Conservation (phyloP, 2,797 vertebrate genomes). For the Catharus ustulatus region DNA sequence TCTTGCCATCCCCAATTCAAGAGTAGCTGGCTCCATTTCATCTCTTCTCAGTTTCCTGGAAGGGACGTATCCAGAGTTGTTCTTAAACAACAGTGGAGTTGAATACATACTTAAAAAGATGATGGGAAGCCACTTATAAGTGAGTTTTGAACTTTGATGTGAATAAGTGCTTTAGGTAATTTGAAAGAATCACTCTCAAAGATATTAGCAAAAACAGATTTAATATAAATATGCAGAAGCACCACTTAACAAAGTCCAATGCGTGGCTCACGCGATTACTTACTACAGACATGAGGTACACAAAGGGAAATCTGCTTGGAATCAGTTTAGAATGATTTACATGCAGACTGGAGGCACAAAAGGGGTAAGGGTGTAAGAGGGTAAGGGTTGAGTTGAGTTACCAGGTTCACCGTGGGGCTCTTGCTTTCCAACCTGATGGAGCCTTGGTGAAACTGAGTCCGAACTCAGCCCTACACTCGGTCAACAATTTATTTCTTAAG, state of each 20-base stretch:
- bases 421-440: not conserved
- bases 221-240: not conserved
- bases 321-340: not conserved
- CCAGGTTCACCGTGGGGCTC: too few species aligned
- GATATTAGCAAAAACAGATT: not conserved
- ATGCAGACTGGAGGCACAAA: not conserved
- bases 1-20: not conserved
- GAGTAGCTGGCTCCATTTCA: not conserved
- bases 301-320: not conserved
- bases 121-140: not conserved
- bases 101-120: not conserved
- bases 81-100: not conserved
- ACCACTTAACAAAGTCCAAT: not conserved
- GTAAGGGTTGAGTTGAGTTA: not conserved
- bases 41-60: not conserved
- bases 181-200: not conserved
- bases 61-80: not conserved
- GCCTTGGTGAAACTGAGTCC: not conserved
- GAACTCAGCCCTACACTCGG: not conserved
- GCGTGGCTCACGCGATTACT: not conserved
- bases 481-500: fast-evolving
- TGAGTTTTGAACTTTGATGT: not conserved
- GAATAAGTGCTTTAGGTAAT: not conserved
- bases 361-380: not conserved
- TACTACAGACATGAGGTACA: not conserved